These are phyloP conservation scores for Incurvaria masculella DNA, from an alignment of 2,888 invertebrate species.

Conservation along the genomic window DNA sequence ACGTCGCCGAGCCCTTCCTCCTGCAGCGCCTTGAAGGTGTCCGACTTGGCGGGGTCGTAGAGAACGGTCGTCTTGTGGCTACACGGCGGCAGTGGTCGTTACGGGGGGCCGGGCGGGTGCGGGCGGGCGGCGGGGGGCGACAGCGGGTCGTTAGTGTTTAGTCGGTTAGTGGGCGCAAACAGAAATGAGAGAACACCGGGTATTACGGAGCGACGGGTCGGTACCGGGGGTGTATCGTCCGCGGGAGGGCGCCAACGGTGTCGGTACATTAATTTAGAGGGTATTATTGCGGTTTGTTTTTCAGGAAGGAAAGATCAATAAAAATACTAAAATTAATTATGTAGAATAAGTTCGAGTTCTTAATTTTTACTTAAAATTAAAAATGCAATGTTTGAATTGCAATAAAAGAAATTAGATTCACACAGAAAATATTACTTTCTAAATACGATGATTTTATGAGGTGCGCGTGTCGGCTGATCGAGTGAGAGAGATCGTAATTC, in stretches of 20 bases:
- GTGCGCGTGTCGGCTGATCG: neutral
- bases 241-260: too few relatives aligned
- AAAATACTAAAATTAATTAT: conserved; percentile 69
- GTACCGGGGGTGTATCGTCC: too few relatives aligned
- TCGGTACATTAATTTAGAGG: neutral
- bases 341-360: conserved; percentile 36
- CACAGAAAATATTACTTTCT: neutral
- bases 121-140: conserved; percentile 19
- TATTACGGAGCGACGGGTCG: neutral
- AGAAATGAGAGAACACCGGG: neutral
- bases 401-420: too few relatives aligned
- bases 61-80: conserved; percentile 67
- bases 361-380: neutral
- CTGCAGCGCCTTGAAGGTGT: conserved; percentile 83
- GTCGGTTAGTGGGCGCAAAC: conserved; percentile 49
- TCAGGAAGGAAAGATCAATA: conserved; percentile 80
- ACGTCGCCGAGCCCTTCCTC: conserved; percentile 67
- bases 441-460: neutral
- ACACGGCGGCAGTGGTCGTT: conserved; percentile 10
- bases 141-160: conserved; percentile 43
- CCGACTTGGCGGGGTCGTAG: conserved; percentile 87
- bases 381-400: neutral
- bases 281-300: conserved; percentile 59
- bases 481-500: too few relatives aligned
- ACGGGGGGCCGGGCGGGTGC: conserved; percentile 15